A percentile compares a stretch with the other conserved stretches of the same genome.
phyloP scores from a whole-genome alignment of 2,888 invertebrate genomes.

The Drosophila ezoana region DNA sequence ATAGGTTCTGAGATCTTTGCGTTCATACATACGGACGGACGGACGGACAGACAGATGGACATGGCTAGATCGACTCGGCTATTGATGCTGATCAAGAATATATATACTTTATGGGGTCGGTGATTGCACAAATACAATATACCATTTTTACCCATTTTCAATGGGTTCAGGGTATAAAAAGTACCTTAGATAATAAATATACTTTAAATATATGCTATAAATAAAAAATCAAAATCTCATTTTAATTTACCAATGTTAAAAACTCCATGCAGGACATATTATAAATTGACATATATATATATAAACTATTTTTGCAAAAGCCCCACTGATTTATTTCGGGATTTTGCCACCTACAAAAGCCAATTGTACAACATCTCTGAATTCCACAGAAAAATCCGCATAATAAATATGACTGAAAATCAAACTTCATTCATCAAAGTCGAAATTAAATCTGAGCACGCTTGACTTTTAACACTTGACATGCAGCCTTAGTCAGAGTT shows the following conservation, averaged over 20 bases:
- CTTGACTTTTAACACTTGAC: constrained; percentile 56
- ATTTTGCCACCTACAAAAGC: not conserved
- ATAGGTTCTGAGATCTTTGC: no score
- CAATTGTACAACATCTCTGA: constrained; percentile 29
- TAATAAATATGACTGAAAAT: constrained; percentile 55
- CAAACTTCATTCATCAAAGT: constrained; percentile 74
- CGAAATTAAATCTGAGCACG: constrained; percentile 52
- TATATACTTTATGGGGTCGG: no score
- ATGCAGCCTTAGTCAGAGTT: constrained; percentile 41
- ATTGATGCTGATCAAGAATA: no score
- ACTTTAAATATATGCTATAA: not conserved
- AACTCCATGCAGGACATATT: not conserved
- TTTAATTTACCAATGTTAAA: no score
- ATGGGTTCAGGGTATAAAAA: no score
- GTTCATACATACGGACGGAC: no score
- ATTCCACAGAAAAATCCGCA: constrained; percentile 31
- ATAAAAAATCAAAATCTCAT: not conserved
- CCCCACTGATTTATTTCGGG: not conserved
- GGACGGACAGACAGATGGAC: no score
- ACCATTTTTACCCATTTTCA: no score
- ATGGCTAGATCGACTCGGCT: no score
- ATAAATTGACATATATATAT: not conserved
- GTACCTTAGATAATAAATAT: not conserved
- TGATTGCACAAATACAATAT: no score
- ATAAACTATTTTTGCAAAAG: not conserved